Conservation (phyloP, 2,888 invertebrate genomes). For the Rhabditoides inermis region DNA sequence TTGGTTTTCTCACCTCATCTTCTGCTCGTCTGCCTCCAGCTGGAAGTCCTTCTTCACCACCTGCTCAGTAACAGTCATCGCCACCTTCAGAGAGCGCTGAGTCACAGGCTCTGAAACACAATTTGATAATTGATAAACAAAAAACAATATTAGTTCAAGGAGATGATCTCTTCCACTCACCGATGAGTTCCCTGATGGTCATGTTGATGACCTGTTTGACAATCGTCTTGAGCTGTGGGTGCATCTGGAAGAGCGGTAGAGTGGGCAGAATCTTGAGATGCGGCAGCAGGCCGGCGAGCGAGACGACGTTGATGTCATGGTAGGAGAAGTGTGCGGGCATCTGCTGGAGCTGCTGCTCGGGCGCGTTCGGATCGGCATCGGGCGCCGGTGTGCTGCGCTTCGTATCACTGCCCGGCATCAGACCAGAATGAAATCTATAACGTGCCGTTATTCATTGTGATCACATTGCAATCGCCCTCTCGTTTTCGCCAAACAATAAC, state of each 20-base stretch:
- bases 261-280: conserved; percentile 35
- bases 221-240: conserved; percentile 79
- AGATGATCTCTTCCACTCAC: neutral
- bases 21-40: conserved; percentile 82
- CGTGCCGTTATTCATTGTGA: too few relatives aligned
- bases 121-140: too few relatives aligned
- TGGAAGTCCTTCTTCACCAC: conserved; percentile 91
- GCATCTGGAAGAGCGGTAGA: conserved; percentile 69
- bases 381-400: too few relatives aligned
- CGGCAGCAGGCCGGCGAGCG: conserved; percentile 36
- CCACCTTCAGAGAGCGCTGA: conserved; percentile 90
- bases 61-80: conserved; percentile 88
- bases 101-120: conserved; percentile 70
- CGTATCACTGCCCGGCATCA: too few relatives aligned
- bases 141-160: neutral
- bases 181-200: conserved; percentile 90
- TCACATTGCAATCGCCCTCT: too few relatives aligned
- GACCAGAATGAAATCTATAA: too few relatives aligned
- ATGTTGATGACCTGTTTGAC: conserved; percentile 82
- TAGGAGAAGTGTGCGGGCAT: conserved; percentile 76
- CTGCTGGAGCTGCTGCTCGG: too few relatives aligned
- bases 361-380: too few relatives aligned
- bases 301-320: conserved; percentile 72
- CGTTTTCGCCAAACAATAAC: too few relatives aligned
- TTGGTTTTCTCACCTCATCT: too few relatives aligned